Conservation (phyloP, 2,797 vertebrate species). For the Luscinia megarhynchos region DNA sequence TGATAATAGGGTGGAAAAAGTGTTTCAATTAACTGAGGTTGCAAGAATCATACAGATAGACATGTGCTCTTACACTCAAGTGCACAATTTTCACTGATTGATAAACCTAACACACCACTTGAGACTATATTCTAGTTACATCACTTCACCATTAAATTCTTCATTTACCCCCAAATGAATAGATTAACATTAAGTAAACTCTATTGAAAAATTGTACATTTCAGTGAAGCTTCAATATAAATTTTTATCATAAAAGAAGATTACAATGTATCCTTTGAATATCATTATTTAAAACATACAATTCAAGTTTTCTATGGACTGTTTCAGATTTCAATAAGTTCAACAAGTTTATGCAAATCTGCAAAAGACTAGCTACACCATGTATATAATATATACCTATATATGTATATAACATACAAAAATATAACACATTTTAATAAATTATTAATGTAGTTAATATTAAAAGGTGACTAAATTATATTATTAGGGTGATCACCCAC, state of each 20-base stretch:
- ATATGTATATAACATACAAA: not conserved
- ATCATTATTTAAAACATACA: conserved; percentile 10
- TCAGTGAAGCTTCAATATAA: conserved; percentile 56
- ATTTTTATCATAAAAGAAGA: conserved; percentile 60
- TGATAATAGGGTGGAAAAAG: conserved; percentile 66
- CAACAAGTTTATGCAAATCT: not conserved
- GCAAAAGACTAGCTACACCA: not conserved
- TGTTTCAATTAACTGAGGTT: conserved; percentile 59
- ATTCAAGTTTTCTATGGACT: not conserved
- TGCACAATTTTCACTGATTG: conserved; percentile 73
- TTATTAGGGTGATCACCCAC: not conserved
- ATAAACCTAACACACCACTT: conserved; percentile 73
- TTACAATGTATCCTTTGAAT: conserved; percentile 48
- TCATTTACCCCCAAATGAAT: conserved; percentile 69
- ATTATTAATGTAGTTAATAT: not conserved
- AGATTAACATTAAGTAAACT: conserved; percentile 67
- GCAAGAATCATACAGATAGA: conserved; percentile 60
- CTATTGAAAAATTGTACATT: conserved; percentile 45
- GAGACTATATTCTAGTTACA: conserved; percentile 63
- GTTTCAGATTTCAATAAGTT: not conserved
- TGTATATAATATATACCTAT: not conserved
- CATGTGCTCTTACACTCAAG: conserved; percentile 57
- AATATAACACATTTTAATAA: not conserved
- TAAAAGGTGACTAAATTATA: not conserved
- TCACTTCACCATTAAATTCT: conserved; percentile 62